Evolutionary conservation across 2,888 invertebrate species (phyloP).

Genomic region (Macrosoma leucophasiata): DNA sequence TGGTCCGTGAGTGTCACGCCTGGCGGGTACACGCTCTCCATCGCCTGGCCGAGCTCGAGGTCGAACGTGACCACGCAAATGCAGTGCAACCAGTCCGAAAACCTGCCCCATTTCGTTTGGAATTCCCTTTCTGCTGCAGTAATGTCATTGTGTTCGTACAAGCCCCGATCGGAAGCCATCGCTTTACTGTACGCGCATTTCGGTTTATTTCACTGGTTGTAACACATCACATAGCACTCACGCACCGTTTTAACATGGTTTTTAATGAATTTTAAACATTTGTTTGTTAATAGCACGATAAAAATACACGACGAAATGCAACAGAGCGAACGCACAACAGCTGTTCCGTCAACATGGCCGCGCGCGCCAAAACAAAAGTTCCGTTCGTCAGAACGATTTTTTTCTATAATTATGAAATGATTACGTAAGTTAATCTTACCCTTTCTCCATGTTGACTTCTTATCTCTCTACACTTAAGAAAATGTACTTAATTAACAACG

Average conservation of each 20-base stretch:
- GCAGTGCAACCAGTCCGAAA: constrained; percentile 97
- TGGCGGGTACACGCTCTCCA: constrained; percentile 92
- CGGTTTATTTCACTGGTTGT: constrained; percentile 27
- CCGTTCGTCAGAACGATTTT: constrained; percentile 11
- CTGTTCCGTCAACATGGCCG: constrained; percentile 70
- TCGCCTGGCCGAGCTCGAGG: constrained; percentile 98
- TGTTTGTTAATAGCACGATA: constrained; percentile 40
- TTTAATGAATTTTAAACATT: constrained; percentile 24
- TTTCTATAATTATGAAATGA: constrained; percentile 10
- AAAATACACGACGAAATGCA: constrained; percentile 49
- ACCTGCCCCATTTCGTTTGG: constrained; percentile 79
- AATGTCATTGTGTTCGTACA: constrained; percentile 51
- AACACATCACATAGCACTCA: constrained; percentile 30
- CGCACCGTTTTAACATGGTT: constrained; percentile 38
- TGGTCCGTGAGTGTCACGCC: constrained; percentile 86
- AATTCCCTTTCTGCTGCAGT: constrained; percentile 52
- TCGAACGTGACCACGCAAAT: constrained; percentile 99
- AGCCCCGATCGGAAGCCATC: constrained; percentile 62
- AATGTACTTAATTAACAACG: too few species aligned
- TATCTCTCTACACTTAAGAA: too few species aligned
- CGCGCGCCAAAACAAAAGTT: constrained; percentile 65
- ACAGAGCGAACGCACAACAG: constrained; percentile 49
- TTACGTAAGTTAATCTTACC: constrained; percentile 38
- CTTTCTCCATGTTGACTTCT: constrained; percentile 47
- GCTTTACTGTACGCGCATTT: constrained; percentile 37